Base-by-base conservation (phyloP, 1,140 invertebrate species). In the Danaus melanippus region DNA sequence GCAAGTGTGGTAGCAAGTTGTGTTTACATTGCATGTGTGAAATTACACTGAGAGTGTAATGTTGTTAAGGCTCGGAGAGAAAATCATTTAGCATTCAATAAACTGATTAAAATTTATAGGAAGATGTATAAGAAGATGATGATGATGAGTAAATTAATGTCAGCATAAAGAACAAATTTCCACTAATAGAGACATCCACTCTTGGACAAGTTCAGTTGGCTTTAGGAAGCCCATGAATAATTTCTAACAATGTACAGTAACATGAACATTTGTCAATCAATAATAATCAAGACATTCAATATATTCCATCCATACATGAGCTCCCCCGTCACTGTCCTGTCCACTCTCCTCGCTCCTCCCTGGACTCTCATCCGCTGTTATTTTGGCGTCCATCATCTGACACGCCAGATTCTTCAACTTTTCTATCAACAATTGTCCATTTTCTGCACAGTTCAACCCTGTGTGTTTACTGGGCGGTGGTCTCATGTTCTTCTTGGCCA, bases 341-440 rank as follows among this genome's bases (percentile, higher is more conserved):
- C 55, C 44, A 15, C 54, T 58, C 10, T 46, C 56, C 49, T 66
- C 64, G 46, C 58, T 69, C 53, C 65, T 61, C 3, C 60, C 59
- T 9, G 63, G 60, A 15, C 65, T 67, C 15, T 64, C 64, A 17
- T 58, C 59, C 0, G 6, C 64, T 62, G 42, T 51, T 56, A 9
- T 17, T 42, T 50, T 56, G 3, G 50, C 56, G 8, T 81, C 76
- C 65, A 80, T 66, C 8, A 81, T 74, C 67, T 84, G 76, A 46
- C 75, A 78, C 0, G 81, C 81, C 8, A 88, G 60, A 32, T 66
- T 80, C 58, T 85, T 84, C 17, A 88, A 55, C 54, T 84, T 86
- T 53, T 86, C 78, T 1, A 87, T 78, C 8, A 88, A 71, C 6
- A 86, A 59, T 66, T 88, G 80, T 0, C 84, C 84, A 48, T 86